Percentiles rank a stretch among this genome's conserved stretches.
These are phyloP conservation scores for Eudiplozoon nipponicum DNA, from an alignment of 2,888 invertebrate species.

Conservation along the genomic window DNA sequence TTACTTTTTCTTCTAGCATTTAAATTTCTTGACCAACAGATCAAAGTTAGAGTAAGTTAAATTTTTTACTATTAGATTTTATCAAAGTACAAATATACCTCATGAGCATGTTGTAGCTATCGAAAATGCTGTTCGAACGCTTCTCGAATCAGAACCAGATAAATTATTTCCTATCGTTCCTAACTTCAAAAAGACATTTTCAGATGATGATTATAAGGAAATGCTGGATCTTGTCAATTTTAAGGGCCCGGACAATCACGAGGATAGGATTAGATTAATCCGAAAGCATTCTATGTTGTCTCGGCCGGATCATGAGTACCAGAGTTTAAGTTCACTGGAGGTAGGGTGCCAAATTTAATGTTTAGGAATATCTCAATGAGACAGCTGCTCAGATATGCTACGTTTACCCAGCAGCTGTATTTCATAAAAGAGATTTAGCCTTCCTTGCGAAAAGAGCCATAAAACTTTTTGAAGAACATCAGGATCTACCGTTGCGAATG, in stretches of 20 bases:
- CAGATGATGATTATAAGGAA: constrained; percentile 13
- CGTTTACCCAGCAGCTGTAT: constrained; percentile 12
- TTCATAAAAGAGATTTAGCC: constrained; percentile 14
- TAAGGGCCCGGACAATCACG: constrained; percentile 2
- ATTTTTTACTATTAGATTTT: too few relatives aligned
- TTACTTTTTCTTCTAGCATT: too few relatives aligned
- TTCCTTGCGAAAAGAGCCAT: constrained; percentile 10
- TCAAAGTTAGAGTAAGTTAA: too few relatives aligned
- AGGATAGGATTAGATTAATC: constrained; percentile 9
- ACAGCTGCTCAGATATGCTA: constrained; percentile 16
- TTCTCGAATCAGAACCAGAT: not conserved
- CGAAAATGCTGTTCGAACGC: not conserved
- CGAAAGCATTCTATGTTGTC: constrained; percentile 14
- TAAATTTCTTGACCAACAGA: too few relatives aligned
- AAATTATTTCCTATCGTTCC: constrained; percentile 13
- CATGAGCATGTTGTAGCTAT: constrained; percentile 8
- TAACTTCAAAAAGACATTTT: constrained; percentile 11
- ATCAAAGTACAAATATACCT: too few relatives aligned
- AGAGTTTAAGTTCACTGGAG: not conserved
- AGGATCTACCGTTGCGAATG: too few relatives aligned
- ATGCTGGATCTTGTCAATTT: constrained; percentile 11
- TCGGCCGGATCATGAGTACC: constrained; percentile 12
- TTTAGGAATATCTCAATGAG: constrained; percentile 12
- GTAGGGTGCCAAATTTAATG: not conserved
- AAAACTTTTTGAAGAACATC: too few relatives aligned